phyloP scores from a whole-genome alignment of 2,888 invertebrate species.

The Leptinotarsa haldemani region DNA sequence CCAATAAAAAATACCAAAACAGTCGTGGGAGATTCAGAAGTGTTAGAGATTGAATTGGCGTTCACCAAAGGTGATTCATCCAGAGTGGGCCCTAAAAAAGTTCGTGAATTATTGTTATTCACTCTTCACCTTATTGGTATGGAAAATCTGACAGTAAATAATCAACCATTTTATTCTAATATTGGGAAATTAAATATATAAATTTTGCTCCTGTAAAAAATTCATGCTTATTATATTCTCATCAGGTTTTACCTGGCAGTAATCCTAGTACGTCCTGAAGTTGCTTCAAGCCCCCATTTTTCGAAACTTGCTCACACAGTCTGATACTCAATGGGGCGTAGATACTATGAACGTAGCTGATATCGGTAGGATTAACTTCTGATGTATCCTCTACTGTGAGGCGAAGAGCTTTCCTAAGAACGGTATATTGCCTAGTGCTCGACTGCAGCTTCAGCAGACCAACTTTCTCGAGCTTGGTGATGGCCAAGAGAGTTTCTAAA shows the following conservation, averaged over 20 bases:
- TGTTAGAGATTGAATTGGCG: constrained; percentile 59
- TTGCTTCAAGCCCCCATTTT: constrained; percentile 81
- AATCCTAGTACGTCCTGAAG: constrained; percentile 86
- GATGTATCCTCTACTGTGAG: constrained; percentile 90
- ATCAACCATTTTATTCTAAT: too few relatives aligned
- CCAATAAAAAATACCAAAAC: constrained; percentile 96
- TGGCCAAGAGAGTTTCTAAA: constrained; percentile 81
- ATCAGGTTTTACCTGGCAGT: constrained; percentile 72
- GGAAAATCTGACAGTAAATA: too few relatives aligned
- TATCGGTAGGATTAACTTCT: constrained; percentile 86
- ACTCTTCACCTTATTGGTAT: too few relatives aligned
- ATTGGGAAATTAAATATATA: too few relatives aligned
- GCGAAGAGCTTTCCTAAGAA: constrained; percentile 82
- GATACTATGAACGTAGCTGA: constrained; percentile 91
- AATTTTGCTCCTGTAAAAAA: too few relatives aligned
- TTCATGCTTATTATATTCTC: not conserved
- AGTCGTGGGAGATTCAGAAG: constrained; percentile 73
- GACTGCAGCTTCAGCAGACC: constrained; percentile 84
- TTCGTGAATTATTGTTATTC: not conserved
- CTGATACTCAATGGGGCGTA: constrained; percentile 94
- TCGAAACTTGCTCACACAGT: constrained; percentile 83
- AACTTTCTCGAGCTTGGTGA: constrained; percentile 88
- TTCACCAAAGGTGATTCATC: constrained; percentile 71
- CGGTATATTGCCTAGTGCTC: constrained; percentile 78
- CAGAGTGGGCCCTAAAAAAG: constrained; percentile 70